These are phyloP conservation scores for Lampris megalopsis DNA, from an alignment of 2,113 vertebrate genomes.

Conservation along the genomic window DNA sequence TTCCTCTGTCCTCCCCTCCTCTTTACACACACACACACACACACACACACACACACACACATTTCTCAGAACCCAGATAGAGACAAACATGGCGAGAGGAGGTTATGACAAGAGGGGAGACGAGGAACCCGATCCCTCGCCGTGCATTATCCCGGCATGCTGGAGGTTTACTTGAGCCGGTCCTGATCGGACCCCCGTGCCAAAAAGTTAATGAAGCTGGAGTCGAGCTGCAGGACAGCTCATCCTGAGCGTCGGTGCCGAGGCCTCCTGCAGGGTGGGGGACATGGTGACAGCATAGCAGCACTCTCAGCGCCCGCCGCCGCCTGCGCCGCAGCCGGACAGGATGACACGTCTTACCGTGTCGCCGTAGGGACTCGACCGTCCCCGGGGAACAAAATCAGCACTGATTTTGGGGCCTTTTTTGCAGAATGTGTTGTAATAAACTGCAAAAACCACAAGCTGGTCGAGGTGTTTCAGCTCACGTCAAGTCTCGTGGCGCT, in stretches of 20 bases:
- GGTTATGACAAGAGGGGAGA: constrained; percentile 13
- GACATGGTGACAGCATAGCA: not conserved
- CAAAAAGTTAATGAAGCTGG: constrained; percentile 43
- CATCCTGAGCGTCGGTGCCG: not conserved
- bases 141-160: constrained; percentile 25
- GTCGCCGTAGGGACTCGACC: no score
- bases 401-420: no score
- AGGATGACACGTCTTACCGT: not conserved
- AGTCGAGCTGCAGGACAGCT: constrained; percentile 33
- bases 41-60: constrained; percentile 6
- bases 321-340: not conserved
- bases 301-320: not conserved
- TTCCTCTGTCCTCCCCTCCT: constrained; percentile 4
- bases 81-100: constrained; percentile 17
- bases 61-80: constrained; percentile 1
- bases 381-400: no score
- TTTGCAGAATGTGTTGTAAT: no score
- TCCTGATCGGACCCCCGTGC: constrained; percentile 17
- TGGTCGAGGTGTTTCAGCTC: no score
- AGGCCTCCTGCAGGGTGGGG: constrained; percentile 3
- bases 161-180: constrained; percentile 17
- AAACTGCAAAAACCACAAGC: no score
- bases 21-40: constrained; percentile 17
- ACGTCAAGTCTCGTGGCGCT: no score
- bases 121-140: constrained; percentile 8